phyloP scores from a whole-genome alignment of 2,888 invertebrate genomes.

The Eristalis arbustorum region DNA sequence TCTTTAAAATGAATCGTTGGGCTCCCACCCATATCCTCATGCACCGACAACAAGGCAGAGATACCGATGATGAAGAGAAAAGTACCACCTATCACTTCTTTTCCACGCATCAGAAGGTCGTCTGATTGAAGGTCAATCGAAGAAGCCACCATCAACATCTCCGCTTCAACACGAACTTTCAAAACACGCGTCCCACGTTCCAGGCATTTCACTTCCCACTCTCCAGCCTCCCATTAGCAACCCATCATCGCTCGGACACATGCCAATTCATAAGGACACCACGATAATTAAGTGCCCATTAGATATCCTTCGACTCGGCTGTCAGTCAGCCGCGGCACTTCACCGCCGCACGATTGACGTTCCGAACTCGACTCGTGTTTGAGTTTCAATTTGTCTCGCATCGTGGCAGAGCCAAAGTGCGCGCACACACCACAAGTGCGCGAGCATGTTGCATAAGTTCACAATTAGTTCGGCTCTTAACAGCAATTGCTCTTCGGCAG shows the following conservation, averaged over 20 bases:
- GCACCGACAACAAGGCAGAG: too few species aligned
- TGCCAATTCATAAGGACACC: constrained; percentile 20
- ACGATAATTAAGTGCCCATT: constrained; percentile 13
- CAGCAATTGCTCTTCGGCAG: neutral
- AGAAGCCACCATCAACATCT: too few species aligned
- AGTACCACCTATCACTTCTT: too few species aligned
- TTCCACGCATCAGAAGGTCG: too few species aligned
- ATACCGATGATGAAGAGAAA: too few species aligned
- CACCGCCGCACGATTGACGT: constrained; percentile 14
- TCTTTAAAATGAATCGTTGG: too few species aligned
- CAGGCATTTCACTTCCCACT: too few species aligned
- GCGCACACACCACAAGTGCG: constrained; percentile 26
- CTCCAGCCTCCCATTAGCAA: neutral
- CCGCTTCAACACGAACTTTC: too few species aligned
- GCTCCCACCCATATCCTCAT: too few species aligned
- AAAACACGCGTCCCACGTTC: too few species aligned
- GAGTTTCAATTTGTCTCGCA: constrained; percentile 52
- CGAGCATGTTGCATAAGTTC: constrained; percentile 54
- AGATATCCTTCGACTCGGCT: constrained; percentile 19
- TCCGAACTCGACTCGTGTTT: constrained; percentile 10
- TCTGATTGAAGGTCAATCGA: too few species aligned
- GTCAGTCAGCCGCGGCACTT: constrained; percentile 8
- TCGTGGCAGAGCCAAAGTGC: neutral
- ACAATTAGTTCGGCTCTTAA: constrained; percentile 55
- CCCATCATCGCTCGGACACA: neutral